Conservation (phyloP, 30 jellyfish, hydroid and myxozoan species). For the Catostylus mosaicus region DNA sequence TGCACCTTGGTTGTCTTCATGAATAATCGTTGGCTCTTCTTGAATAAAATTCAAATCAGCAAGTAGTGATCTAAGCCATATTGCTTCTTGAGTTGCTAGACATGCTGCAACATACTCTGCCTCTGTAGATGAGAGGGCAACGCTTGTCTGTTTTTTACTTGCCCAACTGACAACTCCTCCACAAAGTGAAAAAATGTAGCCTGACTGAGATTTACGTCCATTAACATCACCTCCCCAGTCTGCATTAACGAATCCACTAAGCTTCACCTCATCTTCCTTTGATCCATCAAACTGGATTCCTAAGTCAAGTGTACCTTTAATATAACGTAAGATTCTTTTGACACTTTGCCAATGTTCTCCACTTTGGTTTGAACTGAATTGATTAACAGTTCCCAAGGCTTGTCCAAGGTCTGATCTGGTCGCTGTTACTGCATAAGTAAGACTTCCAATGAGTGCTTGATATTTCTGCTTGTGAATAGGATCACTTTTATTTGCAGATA, state of each 20-base stretch:
- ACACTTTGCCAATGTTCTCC: conserved; percentile 3
- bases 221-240: conserved; percentile 37
- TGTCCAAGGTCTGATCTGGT: conserved; percentile 43
- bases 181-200: conserved; percentile 8
- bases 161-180: conserved; percentile 18
- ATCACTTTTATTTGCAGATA: conserved; percentile 16
- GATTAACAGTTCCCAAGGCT: conserved; percentile 17
- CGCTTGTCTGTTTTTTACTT: neutral
- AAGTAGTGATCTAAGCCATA: no score
- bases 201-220: conserved; percentile 42
- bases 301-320: conserved; percentile 11
- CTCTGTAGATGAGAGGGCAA: conserved; percentile 24
- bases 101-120: conserved; percentile 39
- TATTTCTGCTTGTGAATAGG: conserved; percentile 36
- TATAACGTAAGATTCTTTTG: conserved; percentile 2
- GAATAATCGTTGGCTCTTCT: no score
- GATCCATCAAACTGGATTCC: conserved; percentile 20
- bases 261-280: neutral
- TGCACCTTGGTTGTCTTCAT: no score
- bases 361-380: no score
- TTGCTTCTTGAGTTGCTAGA: no score
- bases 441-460: conserved; percentile 52
- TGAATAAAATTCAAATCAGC: no score
- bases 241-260: conserved; percentile 31
- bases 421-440: conserved; percentile 31